phyloP scores from a whole-genome alignment of 1,140 invertebrate genomes.

The Procambarus virginalis region DNA sequence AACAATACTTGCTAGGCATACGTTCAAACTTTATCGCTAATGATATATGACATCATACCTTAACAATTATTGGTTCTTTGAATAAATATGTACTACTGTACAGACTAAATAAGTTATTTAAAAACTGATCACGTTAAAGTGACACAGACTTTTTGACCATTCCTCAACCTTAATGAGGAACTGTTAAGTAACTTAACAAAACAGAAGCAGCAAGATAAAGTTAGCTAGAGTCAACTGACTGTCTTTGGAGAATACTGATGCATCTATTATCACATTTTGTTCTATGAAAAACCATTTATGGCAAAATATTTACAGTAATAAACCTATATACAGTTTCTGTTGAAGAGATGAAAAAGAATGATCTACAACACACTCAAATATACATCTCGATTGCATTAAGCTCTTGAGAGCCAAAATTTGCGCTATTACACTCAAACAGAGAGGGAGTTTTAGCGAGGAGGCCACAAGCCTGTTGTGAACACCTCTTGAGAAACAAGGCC shows the following conservation, averaged over 20 bases:
- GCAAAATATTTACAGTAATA: not conserved
- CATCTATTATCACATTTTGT: not conserved
- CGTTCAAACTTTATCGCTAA: not conserved
- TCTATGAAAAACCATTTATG: not conserved
- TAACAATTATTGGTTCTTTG: not conserved
- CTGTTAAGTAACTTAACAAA: not conserved
- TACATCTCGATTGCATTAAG: not conserved
- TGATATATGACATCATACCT: not conserved
- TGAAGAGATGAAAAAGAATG: not conserved
- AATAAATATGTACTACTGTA: not conserved
- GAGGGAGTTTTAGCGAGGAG: conserved; percentile 7
- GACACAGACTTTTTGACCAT: not conserved
- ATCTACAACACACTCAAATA: not conserved
- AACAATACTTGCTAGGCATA: not conserved
- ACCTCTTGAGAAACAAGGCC: conserved; percentile 61
- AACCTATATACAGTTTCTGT: not conserved
- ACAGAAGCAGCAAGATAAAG: not conserved
- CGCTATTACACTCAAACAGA: not conserved
- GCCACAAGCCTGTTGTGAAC: conserved; percentile 62
- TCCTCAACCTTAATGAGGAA: not conserved
- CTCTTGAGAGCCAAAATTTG: not conserved
- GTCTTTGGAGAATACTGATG: not conserved
- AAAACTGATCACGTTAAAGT: not conserved
- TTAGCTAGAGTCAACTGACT: not conserved
- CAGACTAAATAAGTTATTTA: not conserved